phyloP scores from a whole-genome alignment of 1,140 invertebrate species.

The Drosophila trapezifrons region DNA sequence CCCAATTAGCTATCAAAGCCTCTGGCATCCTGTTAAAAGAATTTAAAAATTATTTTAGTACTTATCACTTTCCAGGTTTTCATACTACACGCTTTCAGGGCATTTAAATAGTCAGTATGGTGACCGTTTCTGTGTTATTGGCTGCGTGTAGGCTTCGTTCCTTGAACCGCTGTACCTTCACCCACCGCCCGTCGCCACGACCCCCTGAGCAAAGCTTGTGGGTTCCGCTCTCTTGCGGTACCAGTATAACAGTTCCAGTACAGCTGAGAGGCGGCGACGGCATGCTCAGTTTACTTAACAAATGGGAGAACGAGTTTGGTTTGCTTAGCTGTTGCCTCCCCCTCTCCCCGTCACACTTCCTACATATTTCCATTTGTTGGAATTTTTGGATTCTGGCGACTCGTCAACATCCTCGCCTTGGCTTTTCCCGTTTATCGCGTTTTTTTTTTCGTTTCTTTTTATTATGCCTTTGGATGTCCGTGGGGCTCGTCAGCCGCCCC shows the following conservation, averaged over 20 bases:
- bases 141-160: conserved; percentile 35
- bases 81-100: background rate
- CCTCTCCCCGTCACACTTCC: background rate
- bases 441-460: conserved; percentile 2
- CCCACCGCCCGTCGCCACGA: background rate
- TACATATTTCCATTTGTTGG: conserved; percentile 11
- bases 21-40: background rate
- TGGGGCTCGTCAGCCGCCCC: conserved; percentile 66
- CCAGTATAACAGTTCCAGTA: conserved; percentile 48
- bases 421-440: conserved; percentile 14
- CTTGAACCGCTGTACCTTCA: conserved; percentile 24
- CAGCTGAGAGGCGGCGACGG: conserved; percentile 12
- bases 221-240: conserved; percentile 4
- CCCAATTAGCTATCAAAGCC: background rate
- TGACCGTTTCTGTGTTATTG: background rate
- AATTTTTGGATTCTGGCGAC: conserved; percentile 33
- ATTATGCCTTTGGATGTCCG: conserved; percentile 51
- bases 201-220: conserved; percentile 13
- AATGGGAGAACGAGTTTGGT: conserved; percentile 32
- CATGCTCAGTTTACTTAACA: conserved; percentile 19
- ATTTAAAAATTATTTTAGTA: too few species aligned
- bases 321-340: conserved; percentile 25
- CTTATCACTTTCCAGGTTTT: background rate
- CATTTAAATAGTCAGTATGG: background rate
- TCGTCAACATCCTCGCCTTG: conserved; percentile 42